Base-by-base conservation (phyloP, 2,797 vertebrate species). In the Lateolabrax maculatus region DNA sequence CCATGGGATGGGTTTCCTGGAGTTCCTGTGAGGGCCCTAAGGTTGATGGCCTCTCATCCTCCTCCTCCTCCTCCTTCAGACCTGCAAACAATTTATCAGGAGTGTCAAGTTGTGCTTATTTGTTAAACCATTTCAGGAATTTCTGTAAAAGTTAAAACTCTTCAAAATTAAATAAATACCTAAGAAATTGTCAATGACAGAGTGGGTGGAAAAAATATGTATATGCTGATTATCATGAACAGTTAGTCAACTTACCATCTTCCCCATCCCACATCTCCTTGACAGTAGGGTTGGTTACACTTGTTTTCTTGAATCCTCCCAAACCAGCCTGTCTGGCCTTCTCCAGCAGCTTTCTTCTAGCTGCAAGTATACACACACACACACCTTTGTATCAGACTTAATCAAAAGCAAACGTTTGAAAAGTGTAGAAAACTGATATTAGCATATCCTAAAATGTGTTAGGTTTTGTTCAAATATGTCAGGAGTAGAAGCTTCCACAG, bases 231-330 rank as follows among this genome's bases (percentile, higher is more conserved):
- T 25, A 77, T 53, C 19, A 6, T 44, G 15, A 12, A 25, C 27
- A 62, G 29, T 68, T 37, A 27, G 36, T 63, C 27, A 75, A 83
- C 80, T 68, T 83, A 98, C 98, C 96, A 92, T 97, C 96, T 67
- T 94, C 95, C 63, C 96, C 96, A 94, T 98, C 97, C 95, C 93
- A 97, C 97, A 99, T 99, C 84, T 96, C 96, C 90, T 94, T 93
- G 87, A 90, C 79, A 84, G 84, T 76, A 62, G 90, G 81, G 88
- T 95, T 93, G 79, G 94, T 88, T 90, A 86, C 86, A 77, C 89
- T 87, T 51, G 93, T 94, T 89, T 95, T 95, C 88, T 94, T 95
- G 53, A 94, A 92, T 92, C 92, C 93, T 90, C 90, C 90, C 89
- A 90, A 93, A 94, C 91, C 93, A 89, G 93, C 89, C 90, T 77